phyloP scores from a whole-genome alignment of 1,140 invertebrate genomes.

The Cyclargus thomasi region DNA sequence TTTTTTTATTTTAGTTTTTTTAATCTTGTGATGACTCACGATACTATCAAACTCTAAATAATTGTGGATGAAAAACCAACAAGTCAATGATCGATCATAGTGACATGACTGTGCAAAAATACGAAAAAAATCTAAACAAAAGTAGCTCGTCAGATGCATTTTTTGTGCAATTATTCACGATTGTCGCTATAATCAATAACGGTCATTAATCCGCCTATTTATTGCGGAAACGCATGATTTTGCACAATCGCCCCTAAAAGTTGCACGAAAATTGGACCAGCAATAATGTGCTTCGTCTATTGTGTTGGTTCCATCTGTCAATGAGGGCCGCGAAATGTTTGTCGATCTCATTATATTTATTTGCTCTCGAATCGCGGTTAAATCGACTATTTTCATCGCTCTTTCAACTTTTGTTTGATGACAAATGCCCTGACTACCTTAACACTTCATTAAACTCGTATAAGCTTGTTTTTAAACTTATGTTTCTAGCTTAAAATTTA shows the following conservation, averaged over 20 bases:
- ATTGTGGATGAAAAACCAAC: not conserved
- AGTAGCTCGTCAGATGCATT: not conserved
- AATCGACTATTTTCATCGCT: not conserved
- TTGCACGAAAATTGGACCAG: conserved; percentile 50
- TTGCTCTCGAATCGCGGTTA: not conserved
- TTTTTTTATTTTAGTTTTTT: no score
- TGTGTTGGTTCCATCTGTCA: conserved; percentile 60
- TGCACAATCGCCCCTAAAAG: conserved; percentile 54
- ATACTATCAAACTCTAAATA: no score
- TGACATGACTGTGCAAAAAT: not conserved
- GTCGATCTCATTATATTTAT: conserved; percentile 1
- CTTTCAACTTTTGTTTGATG: conserved; percentile 34
- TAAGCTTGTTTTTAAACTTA: not conserved
- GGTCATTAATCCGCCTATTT: conserved; percentile 42
- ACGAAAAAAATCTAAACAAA: not conserved
- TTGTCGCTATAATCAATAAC: conserved; percentile 40
- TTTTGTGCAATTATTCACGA: conserved; percentile 33
- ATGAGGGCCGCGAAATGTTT: conserved; percentile 33
- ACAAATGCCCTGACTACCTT: not conserved
- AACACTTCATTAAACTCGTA: not conserved
- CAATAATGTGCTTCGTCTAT: conserved; percentile 44
- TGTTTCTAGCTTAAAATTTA: not conserved
- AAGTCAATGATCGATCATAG: not conserved
- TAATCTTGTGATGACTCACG: no score
- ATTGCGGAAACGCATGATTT: conserved; percentile 50